These are phyloP conservation scores for Lasioglossum oenotherae DNA, from an alignment of 2,888 invertebrate genomes.

Conservation along the genomic window DNA sequence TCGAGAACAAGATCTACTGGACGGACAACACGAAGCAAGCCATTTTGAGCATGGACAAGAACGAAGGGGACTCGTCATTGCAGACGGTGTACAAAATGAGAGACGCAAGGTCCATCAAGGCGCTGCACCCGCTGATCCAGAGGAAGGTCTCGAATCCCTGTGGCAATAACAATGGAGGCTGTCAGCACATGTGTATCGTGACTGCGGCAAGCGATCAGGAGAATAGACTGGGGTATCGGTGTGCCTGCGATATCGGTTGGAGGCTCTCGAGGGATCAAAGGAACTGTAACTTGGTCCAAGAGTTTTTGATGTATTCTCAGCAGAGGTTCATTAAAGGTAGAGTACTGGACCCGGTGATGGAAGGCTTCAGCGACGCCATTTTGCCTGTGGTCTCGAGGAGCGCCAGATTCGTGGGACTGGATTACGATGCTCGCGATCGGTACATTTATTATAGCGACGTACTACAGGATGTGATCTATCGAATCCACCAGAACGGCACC, in stretches of 20 bases:
- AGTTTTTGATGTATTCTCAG: constrained; percentile 97
- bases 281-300: constrained; percentile 92
- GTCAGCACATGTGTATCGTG: constrained; percentile 97
- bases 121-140: constrained; percentile 92
- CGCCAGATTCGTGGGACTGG: constrained; percentile 97
- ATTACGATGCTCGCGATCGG: constrained; percentile 95
- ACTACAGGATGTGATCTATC: constrained; percentile 96
- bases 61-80: constrained; percentile 91
- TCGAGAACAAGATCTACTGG: constrained; percentile 95
- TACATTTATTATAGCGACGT: constrained; percentile 99
- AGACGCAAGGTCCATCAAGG: constrained; percentile 93
- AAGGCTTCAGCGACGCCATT: constrained; percentile 97
- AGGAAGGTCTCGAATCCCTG: constrained; percentile 91
- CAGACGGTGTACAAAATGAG: constrained; percentile 92
- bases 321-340: constrained; percentile 98
- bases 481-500: constrained; percentile 92
- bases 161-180: constrained; percentile 94
- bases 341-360: constrained; percentile 93
- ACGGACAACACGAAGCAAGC: constrained; percentile 96
- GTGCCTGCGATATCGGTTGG: constrained; percentile 96
- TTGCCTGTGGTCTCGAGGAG: constrained; percentile 96
- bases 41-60: constrained; percentile 94
- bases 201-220: constrained; percentile 89
- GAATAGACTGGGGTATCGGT: constrained; percentile 92
- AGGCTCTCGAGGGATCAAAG: constrained; percentile 90